phyloP scores from a whole-genome alignment of 2,113 vertebrate genomes.

The Bubo scandiacus region DNA sequence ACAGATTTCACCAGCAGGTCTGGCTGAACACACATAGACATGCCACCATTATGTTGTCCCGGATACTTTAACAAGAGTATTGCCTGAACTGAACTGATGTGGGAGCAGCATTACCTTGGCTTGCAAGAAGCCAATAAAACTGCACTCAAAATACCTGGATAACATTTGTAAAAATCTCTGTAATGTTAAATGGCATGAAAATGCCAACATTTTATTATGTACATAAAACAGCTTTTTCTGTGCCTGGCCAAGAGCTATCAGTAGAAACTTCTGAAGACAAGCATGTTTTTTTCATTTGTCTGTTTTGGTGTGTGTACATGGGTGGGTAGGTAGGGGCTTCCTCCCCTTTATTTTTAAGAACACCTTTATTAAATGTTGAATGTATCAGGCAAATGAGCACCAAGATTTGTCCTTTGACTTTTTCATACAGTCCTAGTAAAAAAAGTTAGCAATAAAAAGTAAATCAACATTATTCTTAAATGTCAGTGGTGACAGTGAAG shows the following conservation, averaged over 20 bases:
- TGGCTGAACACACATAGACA: background rate
- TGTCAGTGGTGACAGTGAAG: background rate
- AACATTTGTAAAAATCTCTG: background rate
- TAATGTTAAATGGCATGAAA: background rate
- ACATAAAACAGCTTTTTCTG: background rate
- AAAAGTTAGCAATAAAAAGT: background rate
- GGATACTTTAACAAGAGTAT: background rate
- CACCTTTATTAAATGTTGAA: background rate
- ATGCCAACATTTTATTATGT: background rate
- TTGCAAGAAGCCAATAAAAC: background rate
- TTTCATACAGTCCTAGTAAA: background rate
- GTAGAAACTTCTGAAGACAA: background rate
- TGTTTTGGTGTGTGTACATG: background rate
- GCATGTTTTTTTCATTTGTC: background rate
- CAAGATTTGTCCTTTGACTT: background rate
- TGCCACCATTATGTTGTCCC: accelerated
- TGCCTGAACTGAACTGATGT: background rate
- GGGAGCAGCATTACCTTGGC: background rate
- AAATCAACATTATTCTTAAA: background rate
- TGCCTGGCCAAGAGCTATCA: background rate
- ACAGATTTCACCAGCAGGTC: background rate
- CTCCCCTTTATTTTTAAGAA: background rate
- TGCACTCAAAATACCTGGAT: background rate
- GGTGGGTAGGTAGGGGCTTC: background rate
- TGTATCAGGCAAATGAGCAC: background rate